Evolutionary conservation across 2,113 vertebrate species (phyloP).

Genomic region (Rana temporaria): DNA sequence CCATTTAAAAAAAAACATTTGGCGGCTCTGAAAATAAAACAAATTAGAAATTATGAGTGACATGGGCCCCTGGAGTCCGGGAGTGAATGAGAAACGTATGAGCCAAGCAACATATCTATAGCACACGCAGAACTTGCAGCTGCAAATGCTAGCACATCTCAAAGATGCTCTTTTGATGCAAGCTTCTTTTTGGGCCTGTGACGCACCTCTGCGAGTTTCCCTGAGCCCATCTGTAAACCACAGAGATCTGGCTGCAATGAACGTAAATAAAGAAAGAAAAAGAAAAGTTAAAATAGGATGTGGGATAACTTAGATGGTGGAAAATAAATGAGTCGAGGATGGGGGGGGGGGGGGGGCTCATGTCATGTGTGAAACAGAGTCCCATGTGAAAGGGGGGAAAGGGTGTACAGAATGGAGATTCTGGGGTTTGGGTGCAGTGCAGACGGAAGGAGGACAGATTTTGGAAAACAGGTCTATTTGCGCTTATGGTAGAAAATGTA

Average conservation of each 20-base stretch:
- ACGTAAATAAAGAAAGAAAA: conserved; percentile 88
- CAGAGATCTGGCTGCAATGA: conserved; percentile 86
- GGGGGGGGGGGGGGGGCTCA: conserved; percentile 60
- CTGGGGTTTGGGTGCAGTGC: conserved; percentile 63
- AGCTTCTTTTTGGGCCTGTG: conserved; percentile 81
- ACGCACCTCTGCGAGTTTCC: conserved; percentile 86
- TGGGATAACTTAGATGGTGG: conserved; percentile 80
- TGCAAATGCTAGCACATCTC: conserved; percentile 81
- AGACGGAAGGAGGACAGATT: conserved; percentile 69
- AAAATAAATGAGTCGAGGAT: conserved; percentile 68
- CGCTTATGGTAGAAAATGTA: background rate
- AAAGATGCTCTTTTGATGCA: conserved; percentile 81
- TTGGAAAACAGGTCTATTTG: conserved; percentile 62
- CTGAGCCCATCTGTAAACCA: conserved; percentile 86
- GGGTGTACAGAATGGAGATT: conserved; percentile 57
- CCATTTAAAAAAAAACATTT: too few relatives aligned
- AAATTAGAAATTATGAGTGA: conserved; percentile 71
- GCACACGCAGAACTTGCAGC: conserved; percentile 81
- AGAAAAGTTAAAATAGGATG: conserved; percentile 87
- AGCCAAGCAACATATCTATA: conserved; percentile 82
- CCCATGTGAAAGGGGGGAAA: conserved; percentile 66
- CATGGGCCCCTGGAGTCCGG: conserved; percentile 74
- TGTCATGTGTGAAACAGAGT: conserved; percentile 61
- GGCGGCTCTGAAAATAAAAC: background rate
- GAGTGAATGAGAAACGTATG: conserved; percentile 74